Conservation (phyloP, 1,140 invertebrate genomes). For the Sycobia sp. region DNA sequence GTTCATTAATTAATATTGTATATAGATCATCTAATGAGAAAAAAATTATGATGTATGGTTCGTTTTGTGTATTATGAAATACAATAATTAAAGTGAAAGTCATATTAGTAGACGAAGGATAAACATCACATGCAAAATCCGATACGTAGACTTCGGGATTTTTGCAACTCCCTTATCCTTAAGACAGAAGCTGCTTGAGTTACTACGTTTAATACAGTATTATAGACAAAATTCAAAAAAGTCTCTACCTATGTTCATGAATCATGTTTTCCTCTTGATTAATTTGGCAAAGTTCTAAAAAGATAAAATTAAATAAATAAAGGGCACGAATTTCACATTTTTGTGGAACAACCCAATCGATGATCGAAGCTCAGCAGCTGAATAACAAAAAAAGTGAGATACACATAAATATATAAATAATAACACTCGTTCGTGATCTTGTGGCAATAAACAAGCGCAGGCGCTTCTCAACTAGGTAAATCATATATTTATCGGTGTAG, state of each 20-base stretch:
- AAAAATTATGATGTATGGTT: constrained; percentile 20
- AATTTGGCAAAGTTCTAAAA: constrained; percentile 2
- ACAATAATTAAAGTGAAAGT: constrained; percentile 32
- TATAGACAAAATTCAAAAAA: constrained; percentile 26
- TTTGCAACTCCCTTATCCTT: not conserved
- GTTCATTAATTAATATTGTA: constrained; percentile 25
- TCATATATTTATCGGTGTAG: constrained; percentile 14
- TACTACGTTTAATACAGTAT: constrained; percentile 32
- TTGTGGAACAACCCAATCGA: not conserved
- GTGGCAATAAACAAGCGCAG: constrained; percentile 6
- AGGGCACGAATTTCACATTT: constrained; percentile 1
- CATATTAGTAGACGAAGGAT: not conserved
- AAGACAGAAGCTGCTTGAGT: constrained; percentile 21
- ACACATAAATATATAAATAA: constrained; percentile 4
- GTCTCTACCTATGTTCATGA: constrained; percentile 13
- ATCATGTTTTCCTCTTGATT: constrained; percentile 19
- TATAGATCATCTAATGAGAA: constrained; percentile 18
- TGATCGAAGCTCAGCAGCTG: not conserved
- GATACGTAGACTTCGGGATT: constrained; percentile 2
- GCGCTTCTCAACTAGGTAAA: constrained; percentile 15
- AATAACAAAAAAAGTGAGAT: constrained; percentile 19
- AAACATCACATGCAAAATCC: not conserved
- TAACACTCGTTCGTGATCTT: constrained; percentile 19
- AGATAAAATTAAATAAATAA: constrained; percentile 11
- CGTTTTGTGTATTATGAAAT: constrained; percentile 29